Percentiles rank a stretch among this genome's conserved stretches.
phyloP scores from a whole-genome alignment of 2,113 vertebrate species.

The Cryptomyrus ogoouensis region DNA sequence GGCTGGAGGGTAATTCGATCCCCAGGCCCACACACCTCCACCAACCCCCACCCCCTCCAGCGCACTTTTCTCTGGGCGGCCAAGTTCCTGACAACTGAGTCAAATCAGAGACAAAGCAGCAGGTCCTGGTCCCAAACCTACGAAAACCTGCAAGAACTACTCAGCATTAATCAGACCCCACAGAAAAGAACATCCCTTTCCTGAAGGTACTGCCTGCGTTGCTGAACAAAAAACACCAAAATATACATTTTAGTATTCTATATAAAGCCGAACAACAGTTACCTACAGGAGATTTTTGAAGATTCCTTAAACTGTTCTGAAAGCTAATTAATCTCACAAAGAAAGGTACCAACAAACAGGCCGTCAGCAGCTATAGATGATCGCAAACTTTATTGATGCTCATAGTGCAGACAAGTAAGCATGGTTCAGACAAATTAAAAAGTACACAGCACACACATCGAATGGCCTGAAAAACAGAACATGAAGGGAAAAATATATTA shows the following conservation, averaged over 20 bases:
- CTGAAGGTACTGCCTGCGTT: neutral
- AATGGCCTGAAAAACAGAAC: neutral
- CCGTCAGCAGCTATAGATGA: neutral
- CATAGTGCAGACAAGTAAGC: neutral
- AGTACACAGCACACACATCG: neutral
- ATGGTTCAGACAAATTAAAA: neutral
- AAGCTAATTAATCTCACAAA: neutral
- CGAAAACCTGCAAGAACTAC: slow-evolving; percentile 13
- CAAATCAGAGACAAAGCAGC: slow-evolving; percentile 42
- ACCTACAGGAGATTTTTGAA: neutral
- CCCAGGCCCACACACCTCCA: neutral
- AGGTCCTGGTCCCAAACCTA: slow-evolving; percentile 25
- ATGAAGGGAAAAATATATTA: neutral
- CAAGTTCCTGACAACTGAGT: slow-evolving; percentile 32
- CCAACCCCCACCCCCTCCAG: neutral
- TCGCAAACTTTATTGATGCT: neutral
- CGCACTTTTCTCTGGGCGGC: slow-evolving; percentile 19
- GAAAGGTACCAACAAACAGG: neutral
- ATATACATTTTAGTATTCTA: neutral
- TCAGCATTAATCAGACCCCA: slow-evolving; percentile 12
- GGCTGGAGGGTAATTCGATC: slow-evolving; percentile 43
- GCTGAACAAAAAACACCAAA: neutral
- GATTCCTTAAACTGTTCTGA: neutral
- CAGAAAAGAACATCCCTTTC: neutral
- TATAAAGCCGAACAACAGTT: neutral